These are phyloP conservation scores for Eumerus sabulonum DNA, from an alignment of 2,888 invertebrate genomes.

Conservation along the genomic window DNA sequence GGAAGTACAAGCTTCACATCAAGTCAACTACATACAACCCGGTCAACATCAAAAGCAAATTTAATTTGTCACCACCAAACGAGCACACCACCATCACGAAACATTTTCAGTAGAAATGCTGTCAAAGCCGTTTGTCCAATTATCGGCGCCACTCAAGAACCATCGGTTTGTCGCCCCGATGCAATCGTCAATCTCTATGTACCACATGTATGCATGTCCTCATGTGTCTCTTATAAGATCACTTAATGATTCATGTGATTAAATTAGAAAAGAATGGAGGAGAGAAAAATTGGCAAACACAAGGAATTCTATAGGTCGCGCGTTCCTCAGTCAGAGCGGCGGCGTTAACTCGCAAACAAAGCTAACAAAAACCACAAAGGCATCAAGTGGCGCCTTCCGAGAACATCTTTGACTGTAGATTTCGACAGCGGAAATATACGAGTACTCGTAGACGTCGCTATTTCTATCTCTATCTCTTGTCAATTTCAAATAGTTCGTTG, in stretches of 20 bases:
- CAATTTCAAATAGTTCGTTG: no score
- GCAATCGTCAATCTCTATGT: no score
- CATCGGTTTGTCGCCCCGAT: no score
- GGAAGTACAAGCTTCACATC: no score
- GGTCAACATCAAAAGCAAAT: not conserved
- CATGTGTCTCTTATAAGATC: conserved; percentile 44
- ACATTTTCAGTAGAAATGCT: conserved; percentile 23
- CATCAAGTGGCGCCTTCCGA: conserved; percentile 51
- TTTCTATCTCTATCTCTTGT: no score
- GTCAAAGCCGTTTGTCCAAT: conserved; percentile 43
- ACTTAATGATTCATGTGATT: conserved; percentile 59
- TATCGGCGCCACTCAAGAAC: conserved; percentile 42
- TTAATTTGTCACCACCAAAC: conserved; percentile 3
- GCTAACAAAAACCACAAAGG: conserved; percentile 35
- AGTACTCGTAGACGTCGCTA: conserved; percentile 32
- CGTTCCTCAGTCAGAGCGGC: conserved; percentile 30
- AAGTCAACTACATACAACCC: no score
- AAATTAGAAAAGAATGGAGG: conserved; percentile 52
- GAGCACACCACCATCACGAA: not conserved
- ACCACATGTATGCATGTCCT: conserved; percentile 7
- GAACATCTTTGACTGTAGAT: conserved; percentile 12
- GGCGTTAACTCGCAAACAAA: conserved; percentile 59
- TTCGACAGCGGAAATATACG: conserved; percentile 37
- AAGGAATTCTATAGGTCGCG: conserved; percentile 56
- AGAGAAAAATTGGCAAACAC: conserved; percentile 46